A percentile compares a stretch with the other conserved stretches of the same genome.
phyloP scores from a whole-genome alignment of 2,888 invertebrate species.

The Mesoligia furuncula region DNA sequence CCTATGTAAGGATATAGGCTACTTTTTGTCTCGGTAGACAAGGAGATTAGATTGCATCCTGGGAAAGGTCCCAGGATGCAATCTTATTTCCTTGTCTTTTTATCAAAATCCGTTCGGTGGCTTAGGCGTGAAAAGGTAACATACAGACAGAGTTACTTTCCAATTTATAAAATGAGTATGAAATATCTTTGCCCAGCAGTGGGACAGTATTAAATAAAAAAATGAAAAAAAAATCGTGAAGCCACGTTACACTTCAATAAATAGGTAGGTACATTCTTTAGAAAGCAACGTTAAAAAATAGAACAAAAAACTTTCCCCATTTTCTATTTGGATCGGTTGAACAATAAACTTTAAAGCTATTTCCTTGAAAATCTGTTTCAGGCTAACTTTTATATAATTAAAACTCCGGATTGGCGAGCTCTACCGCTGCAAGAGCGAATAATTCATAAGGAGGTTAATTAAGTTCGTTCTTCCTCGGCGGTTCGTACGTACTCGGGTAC shows the following conservation, averaged over 20 bases:
- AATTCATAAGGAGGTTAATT: slow-evolving; percentile 83
- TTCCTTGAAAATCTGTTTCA: slow-evolving; percentile 73
- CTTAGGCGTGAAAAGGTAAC: not conserved
- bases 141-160: not conserved
- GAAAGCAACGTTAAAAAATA: slow-evolving; percentile 1
- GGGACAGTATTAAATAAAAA: not conserved
- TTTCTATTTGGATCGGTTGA: slow-evolving; percentile 59
- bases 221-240: not conserved
- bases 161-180: not conserved
- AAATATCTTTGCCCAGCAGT: not conserved
- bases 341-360: slow-evolving; percentile 70
- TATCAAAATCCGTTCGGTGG: too few relatives aligned
- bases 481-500: slow-evolving; percentile 61
- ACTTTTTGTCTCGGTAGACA: too few relatives aligned
- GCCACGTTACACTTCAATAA: too few relatives aligned
- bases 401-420: slow-evolving; percentile 78
- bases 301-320: slow-evolving; percentile 21
- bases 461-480: slow-evolving; percentile 75
- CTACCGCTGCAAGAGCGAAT: slow-evolving; percentile 75
- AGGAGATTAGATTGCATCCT: too few relatives aligned
- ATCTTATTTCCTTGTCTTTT: too few relatives aligned
- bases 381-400: slow-evolving; percentile 78
- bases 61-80: too few relatives aligned
- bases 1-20: too few relatives aligned
- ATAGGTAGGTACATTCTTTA: too few relatives aligned